Base-by-base conservation (phyloP, 2,888 invertebrate species). In the Apodemia hepburni region DNA sequence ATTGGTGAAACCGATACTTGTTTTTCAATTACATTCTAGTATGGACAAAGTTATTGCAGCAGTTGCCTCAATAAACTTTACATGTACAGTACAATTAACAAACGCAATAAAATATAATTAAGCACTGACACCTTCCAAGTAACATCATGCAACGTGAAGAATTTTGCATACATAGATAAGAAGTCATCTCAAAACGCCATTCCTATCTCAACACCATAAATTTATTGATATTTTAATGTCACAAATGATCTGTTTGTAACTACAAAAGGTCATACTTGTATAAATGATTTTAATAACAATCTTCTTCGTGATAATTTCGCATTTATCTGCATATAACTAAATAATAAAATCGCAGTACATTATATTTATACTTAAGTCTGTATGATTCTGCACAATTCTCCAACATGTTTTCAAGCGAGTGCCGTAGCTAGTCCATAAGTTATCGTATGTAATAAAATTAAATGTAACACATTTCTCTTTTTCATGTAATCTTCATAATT, bases 401-500 rank as follows among this genome's bases (percentile, higher is more conserved):
- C 76, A 85, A 85, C 87, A 73, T 83, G 88, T 88, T 89, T 84
- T 84, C 85, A 79, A 87, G 80, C 79, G 79, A 87, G 83, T 79
- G 84, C 85, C 78, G 81, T 76, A 79, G 80, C 90, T 86, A 88
- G 85, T 72, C 78, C 84, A 87, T 89, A 90, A 90, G 82, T 91
- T 90, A 90, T 91, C 83, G 88, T 81, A 78, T 84, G 89, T 89
- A 91, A 91, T 90, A 91, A 91, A 90, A 90, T 91, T 89, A 90
- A 91, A 90, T 91, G 89, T 89, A 89, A 85, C 89, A 89, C 88
- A 89, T 91, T 90, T 89, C 87, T 90, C 89, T 87, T 90, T 90
- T 88, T 87, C 89, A 84, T 85, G 84, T 89, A 88, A 90, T 90
- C 88, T 90, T 88, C 81, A 88, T 89, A 88, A 89, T 88, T 89